Evolutionary conservation across 2,888 invertebrate species (phyloP).

Genomic region (Acanthococcus lagerstroemiae): DNA sequence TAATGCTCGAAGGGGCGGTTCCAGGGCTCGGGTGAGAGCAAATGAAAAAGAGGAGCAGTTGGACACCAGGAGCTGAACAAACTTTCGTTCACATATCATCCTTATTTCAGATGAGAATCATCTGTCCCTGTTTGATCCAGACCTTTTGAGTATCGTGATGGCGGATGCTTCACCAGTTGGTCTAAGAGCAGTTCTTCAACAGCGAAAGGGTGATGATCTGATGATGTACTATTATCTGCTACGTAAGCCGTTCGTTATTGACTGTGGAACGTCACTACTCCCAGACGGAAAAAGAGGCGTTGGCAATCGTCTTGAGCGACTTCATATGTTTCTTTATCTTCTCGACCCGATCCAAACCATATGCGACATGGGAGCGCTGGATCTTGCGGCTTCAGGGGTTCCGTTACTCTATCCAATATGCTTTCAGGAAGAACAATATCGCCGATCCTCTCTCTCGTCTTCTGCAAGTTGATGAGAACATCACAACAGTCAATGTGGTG

Average conservation of each 20-base stretch:
- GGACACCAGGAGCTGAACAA: too few relatives aligned
- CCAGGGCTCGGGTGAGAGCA: too few relatives aligned
- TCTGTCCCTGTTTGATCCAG: background rate
- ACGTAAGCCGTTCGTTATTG: background rate
- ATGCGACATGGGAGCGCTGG: constrained; percentile 1
- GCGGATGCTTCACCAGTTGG: constrained; percentile 4
- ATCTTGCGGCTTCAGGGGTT: background rate
- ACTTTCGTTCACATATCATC: too few relatives aligned
- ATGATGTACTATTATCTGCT: too few relatives aligned
- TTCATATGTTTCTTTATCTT: background rate
- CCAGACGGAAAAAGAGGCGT: constrained; percentile 12
- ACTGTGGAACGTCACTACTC: background rate
- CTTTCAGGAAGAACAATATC: constrained; percentile 6
- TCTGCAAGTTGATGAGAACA: background rate
- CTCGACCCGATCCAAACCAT: constrained; percentile 4
- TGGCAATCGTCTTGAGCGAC: constrained; percentile 1
- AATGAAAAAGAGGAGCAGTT: too few relatives aligned
- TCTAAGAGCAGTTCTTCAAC: constrained; percentile 10
- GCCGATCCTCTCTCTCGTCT: constrained; percentile 4
- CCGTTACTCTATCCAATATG: constrained; percentile 3
- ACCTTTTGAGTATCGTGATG: background rate
- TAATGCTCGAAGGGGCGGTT: too few relatives aligned
- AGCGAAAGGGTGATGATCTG: too few relatives aligned
- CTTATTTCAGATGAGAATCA: background rate
- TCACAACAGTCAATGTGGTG: background rate